Evolutionary conservation across 2,888 invertebrate genomes (phyloP).

Genomic region (Andrena praecox): DNA sequence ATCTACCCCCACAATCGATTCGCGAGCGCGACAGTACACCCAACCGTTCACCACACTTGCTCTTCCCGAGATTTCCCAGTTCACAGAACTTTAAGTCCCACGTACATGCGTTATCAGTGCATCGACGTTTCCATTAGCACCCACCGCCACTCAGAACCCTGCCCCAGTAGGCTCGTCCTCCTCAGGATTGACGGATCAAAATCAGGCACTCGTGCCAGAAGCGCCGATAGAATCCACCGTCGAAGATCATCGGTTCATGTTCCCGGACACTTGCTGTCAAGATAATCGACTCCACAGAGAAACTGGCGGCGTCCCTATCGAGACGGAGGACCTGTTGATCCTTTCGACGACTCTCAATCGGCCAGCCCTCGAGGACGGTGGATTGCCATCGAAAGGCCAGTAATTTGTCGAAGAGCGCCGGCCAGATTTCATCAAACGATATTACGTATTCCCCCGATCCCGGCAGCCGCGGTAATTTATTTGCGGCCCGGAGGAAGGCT

Average conservation of each 20-base stretch:
- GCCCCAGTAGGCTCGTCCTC: background rate
- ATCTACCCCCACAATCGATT: no score
- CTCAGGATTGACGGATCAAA: slow-evolving; percentile 1
- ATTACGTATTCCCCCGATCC: slow-evolving; percentile 16
- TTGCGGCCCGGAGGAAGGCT: slow-evolving; percentile 3
- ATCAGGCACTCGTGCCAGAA: background rate
- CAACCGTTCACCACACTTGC: no score
- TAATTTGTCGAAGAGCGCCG: slow-evolving; percentile 29
- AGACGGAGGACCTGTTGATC: slow-evolving; percentile 60
- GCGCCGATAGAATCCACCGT: slow-evolving; percentile 7
- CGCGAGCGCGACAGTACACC: no score
- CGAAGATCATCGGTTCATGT: slow-evolving; percentile 14
- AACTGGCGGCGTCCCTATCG: slow-evolving; percentile 2
- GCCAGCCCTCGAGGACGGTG: background rate
- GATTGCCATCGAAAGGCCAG: slow-evolving; percentile 6
- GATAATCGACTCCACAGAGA: slow-evolving; percentile 23
- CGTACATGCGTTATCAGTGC: no score
- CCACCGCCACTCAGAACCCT: background rate
- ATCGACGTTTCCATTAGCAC: background rate
- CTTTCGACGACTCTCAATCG: slow-evolving; percentile 28
- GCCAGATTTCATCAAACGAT: slow-evolving; percentile 8
- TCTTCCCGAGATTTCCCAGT: no score
- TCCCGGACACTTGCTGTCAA: background rate
- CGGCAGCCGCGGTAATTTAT: slow-evolving; percentile 5
- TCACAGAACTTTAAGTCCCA: no score